phyloP scores from a whole-genome alignment of 2,888 invertebrate genomes.

The Drosophila fungiperda region DNA sequence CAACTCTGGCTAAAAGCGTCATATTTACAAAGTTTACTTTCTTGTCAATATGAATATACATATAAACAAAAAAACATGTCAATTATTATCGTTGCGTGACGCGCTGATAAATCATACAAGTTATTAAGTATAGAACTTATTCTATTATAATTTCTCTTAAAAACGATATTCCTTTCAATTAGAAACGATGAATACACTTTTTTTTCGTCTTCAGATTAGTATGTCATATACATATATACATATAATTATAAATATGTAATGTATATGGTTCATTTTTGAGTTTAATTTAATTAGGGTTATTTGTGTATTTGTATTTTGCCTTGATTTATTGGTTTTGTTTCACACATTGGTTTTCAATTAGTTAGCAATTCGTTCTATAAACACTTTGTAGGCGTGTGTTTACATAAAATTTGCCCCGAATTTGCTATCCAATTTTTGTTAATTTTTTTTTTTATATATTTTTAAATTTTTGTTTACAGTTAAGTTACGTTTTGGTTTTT shows the following conservation, averaged over 20 bases:
- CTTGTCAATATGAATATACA: conserved; percentile 45
- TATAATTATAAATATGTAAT: conserved; percentile 8
- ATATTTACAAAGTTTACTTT: conserved; percentile 39
- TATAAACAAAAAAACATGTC: conserved; percentile 33
- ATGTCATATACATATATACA: conserved; percentile 9
- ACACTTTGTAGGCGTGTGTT: conserved; percentile 44
- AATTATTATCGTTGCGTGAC: conserved; percentile 40
- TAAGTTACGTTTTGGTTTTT: conserved; percentile 51
- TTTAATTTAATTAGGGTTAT: conserved; percentile 9
- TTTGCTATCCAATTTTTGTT: conserved; percentile 15
- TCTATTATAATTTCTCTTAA: conserved; percentile 29
- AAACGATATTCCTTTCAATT: neutral
- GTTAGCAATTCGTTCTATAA: conserved; percentile 27
- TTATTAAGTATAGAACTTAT: conserved; percentile 53
- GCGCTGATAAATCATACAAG: conserved; percentile 52
- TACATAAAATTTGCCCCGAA: conserved; percentile 22
- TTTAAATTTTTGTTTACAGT: conserved; percentile 25
- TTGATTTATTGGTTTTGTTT: conserved; percentile 16
- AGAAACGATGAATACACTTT: neutral
- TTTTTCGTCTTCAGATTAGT: conserved; percentile 11
- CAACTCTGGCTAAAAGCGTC: conserved; percentile 41
- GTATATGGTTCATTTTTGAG: conserved; percentile 10
- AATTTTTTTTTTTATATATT: conserved; percentile 11
- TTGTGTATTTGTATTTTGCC: conserved; percentile 24
- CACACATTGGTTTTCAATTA: conserved; percentile 28